Conservation (phyloP, 2,797 vertebrate species). For the Pelodytes ibericus region DNA sequence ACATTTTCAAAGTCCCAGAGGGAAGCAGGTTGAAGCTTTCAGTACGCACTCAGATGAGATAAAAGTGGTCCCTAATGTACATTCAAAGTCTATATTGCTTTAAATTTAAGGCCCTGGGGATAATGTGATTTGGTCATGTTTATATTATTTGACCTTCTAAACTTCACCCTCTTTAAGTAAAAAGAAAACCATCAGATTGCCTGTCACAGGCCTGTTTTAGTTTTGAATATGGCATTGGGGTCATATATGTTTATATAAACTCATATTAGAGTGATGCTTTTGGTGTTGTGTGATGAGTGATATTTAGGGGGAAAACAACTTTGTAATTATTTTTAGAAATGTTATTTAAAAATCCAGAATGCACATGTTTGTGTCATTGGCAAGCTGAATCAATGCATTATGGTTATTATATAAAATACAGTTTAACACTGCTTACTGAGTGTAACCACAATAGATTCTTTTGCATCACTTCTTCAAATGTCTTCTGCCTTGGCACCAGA, state of each 20-base stretch:
- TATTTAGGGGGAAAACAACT: too few species aligned
- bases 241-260: too few species aligned
- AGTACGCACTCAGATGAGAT: conserved; percentile 7
- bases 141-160: conserved; percentile 12
- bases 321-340: too few species aligned
- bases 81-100: not conserved
- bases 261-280: too few species aligned
- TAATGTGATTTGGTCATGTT: conserved; percentile 3
- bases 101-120: not conserved
- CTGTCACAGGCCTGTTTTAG: too few species aligned
- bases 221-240: too few species aligned
- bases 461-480: not conserved
- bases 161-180: conserved; percentile 7
- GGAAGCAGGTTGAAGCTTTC: not conserved
- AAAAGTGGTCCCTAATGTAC: not conserved
- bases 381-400: too few species aligned
- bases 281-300: too few species aligned
- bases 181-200: conserved; percentile 4
- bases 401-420: too few species aligned
- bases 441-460: not conserved
- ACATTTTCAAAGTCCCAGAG: not conserved
- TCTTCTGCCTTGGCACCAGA: conserved; percentile 26
- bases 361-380: too few species aligned
- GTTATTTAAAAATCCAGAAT: too few species aligned
- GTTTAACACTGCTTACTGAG: conserved; percentile 2